Evolutionary conservation across 2,797 vertebrate species (phyloP), one percentile per base, ranked within the genome.

Genomic region (Hypotaenidia okinawae): DNA sequence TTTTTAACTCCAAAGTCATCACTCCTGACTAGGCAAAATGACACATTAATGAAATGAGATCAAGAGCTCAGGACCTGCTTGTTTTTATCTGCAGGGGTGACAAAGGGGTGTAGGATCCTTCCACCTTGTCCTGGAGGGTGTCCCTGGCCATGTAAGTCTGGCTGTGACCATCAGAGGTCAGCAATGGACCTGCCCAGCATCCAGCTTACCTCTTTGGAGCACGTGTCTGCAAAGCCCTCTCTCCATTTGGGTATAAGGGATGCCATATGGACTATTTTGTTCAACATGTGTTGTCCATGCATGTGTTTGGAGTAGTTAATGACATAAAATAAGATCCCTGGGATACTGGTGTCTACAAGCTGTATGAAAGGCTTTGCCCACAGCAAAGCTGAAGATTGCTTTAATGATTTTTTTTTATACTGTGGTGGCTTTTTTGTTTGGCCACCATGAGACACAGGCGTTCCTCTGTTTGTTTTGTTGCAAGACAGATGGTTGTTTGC

Each of bases 151-250:
- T 95, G 93, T 95, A 90, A 86, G 30, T 84, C 94, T 93, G 79
- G 24, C 66, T 93, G 68, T 2, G 22, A 81, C 95, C 94, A 88
- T 95, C 79, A 95, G 94, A 94, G 93, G 94, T 96, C 96, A 97
- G 96, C 87, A 93, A 92, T 89, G 94, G 89, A 67, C 90, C 92
- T 95, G 88, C 74, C 95, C 96, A 72, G 52, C 64, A 75, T 58
- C 27, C 78, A 55, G 57, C 11, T 47, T n/a, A 8, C 16, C 37
- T 91, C 64, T 37, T 27, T 18, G 54, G 64, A 72, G 45, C 49
- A 81, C 6, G 6, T 3, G 2, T 22, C 15, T 59, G 24, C 43
- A 41, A 4, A 88, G 28, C 21, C 62, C 6, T 45, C 43, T 49
- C n/a, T 86, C 74, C 16, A 5, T 9, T 25, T 32, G 37, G 64